Percentiles rank a stretch among this genome's conserved stretches.
Evolutionary conservation across 2,888 invertebrate genomes (phyloP).

Genomic region (Lithosia quadra): DNA sequence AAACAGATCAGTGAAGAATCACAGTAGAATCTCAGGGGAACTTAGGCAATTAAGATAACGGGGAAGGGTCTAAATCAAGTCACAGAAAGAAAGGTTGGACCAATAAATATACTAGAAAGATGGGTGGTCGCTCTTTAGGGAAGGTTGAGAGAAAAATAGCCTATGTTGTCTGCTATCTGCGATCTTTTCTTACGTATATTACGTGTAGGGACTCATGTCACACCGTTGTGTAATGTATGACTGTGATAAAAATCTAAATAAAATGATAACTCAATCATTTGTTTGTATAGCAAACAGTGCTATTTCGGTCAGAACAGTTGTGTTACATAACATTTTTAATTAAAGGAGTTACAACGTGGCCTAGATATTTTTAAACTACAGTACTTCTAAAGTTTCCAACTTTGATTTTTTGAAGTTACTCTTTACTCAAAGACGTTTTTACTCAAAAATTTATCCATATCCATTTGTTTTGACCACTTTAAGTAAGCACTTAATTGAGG

Average conservation of each 20-base stretch:
- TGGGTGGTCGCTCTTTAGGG: slow-evolving; percentile 65
- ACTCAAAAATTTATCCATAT: too few relatives aligned
- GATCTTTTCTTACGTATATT: slow-evolving; percentile 71
- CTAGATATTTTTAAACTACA: background rate
- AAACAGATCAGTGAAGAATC: slow-evolving; percentile 57
- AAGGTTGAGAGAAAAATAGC: slow-evolving; percentile 80
- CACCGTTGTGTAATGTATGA: slow-evolving; percentile 40
- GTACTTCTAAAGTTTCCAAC: too few relatives aligned
- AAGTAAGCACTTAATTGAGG: too few relatives aligned
- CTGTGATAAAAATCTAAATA: slow-evolving; percentile 34
- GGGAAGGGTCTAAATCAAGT: slow-evolving; percentile 75
- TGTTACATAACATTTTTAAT: background rate
- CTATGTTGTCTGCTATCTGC: slow-evolving; percentile 69
- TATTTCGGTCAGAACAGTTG: background rate
- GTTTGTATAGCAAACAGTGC: background rate
- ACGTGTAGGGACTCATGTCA: slow-evolving; percentile 41
- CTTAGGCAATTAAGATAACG: slow-evolving; percentile 81
- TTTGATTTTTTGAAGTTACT: too few relatives aligned
- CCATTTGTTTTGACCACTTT: too few relatives aligned
- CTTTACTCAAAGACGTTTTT: too few relatives aligned
- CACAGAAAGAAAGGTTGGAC: slow-evolving; percentile 71
- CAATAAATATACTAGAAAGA: slow-evolving; percentile 78
- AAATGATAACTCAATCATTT: slow-evolving; percentile 18
- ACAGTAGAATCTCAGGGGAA: slow-evolving; percentile 62
- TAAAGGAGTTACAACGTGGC: background rate